Evolutionary conservation across 64 coral and sea anemone species (phyloP).

Genomic region (Cladopsammia gracilis): DNA sequence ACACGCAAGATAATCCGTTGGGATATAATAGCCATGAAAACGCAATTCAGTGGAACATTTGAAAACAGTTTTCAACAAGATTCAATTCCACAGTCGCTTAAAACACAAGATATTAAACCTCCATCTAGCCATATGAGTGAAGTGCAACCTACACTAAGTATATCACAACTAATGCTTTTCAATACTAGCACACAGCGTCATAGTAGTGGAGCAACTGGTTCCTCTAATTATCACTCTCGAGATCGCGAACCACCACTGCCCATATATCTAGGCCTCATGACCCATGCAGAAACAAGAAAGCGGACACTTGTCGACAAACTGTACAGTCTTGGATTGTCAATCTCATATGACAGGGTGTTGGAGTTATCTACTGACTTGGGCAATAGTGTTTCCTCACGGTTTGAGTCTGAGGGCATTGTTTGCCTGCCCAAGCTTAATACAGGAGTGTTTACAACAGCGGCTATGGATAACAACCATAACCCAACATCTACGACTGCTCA

Average conservation of each 20-base stretch:
- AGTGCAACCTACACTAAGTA: slow-evolving; percentile 60
- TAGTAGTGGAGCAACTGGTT: not conserved
- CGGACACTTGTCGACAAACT: slow-evolving; percentile 7
- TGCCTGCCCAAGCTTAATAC: slow-evolving; percentile 33
- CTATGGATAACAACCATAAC: slow-evolving; percentile 30
- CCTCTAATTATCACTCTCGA: slow-evolving; percentile 43
- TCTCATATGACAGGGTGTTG: slow-evolving; percentile 40
- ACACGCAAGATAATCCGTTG: too few relatives aligned
- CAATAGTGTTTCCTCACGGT: not conserved
- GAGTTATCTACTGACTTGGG: not conserved
- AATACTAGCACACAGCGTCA: slow-evolving; percentile 24
- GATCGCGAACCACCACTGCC: slow-evolving; percentile 75
- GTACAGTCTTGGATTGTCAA: slow-evolving; percentile 13
- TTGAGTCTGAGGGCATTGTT: slow-evolving; percentile 38
- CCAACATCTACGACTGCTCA: not conserved
- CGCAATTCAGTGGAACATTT: too few relatives aligned
- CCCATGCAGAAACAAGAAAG: slow-evolving; percentile 44
- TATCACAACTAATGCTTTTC: slow-evolving; percentile 79
- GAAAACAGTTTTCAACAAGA: too few relatives aligned
- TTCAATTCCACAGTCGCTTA: too few relatives aligned
- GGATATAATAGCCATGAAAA: too few relatives aligned
- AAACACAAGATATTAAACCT: not conserved
- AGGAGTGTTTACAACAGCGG: not conserved
- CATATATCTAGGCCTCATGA: slow-evolving; percentile 20
- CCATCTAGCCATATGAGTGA: slow-evolving; percentile 43